Evolutionary conservation across 2,113 vertebrate genomes (phyloP), one percentile per base, ranked within the genome.

Genomic region (Scomber japonicus): DNA sequence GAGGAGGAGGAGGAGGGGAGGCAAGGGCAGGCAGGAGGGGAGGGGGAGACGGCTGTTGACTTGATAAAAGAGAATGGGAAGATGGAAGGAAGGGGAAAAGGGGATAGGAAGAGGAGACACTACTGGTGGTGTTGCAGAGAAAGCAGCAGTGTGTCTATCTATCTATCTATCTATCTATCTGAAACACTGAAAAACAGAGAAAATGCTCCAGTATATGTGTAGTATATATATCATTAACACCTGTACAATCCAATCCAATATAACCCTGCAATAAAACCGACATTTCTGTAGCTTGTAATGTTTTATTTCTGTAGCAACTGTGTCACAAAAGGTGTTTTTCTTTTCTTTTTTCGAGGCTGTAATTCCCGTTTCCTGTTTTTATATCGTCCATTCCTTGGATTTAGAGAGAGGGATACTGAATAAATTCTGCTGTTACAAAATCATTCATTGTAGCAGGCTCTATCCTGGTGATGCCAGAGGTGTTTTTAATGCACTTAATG

Each of bases 1-100:
- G 61, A 80, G 66, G 86, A 76, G 84, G 89, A 78, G 82, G 90
- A 90, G 87, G 90, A 90, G 89, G 90, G 91, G 88, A 92, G 91
- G 93, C 85, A 85, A 92, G 91, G 92, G 94, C 90, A 93, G 74
- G 94, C 94, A 87, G 94, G 88, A 93, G 91, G 95, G 95, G 86
- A 87, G 85, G 88, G 90, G 88, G 92, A 92, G 93, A 94, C 83
- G 92, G 93, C 94, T 94, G 94, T 94, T 93, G 93, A 95, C 88
- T 92, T 93, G 95, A 93, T 91, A 90, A 91, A 94, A 92, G 90
- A 91, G 86, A 82, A 94, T 93, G 90, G 94, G 94, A 92, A 93
- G 86, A 94, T 87, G 87, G 92, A 91, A 88, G 91, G 91, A 91
- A 88, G 84, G 87, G 87, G 90, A 91, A 93, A 89, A 87, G 72